A percentile compares a stretch with the other conserved stretches of the same genome.
Conservation (phyloP, 2,888 invertebrate species). For the Yponomeuta malinellus region DNA sequence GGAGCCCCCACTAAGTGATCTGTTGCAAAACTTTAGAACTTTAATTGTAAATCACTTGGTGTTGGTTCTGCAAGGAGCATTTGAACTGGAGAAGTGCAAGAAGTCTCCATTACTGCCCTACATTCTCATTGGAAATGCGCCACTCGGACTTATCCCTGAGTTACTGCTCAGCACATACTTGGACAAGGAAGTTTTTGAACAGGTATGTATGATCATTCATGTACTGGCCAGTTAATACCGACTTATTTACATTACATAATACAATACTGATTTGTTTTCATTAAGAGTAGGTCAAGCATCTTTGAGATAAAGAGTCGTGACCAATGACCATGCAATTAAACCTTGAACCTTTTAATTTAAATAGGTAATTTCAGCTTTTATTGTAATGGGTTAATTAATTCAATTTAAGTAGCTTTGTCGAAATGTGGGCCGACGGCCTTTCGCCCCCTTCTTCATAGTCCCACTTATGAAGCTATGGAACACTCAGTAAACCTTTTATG, state of each 20-base stretch:
- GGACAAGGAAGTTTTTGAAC: slow-evolving; percentile 76
- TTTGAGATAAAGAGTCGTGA: neutral
- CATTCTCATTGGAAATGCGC: slow-evolving; percentile 81
- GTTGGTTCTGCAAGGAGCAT: slow-evolving; percentile 73
- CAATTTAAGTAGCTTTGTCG: too few species aligned
- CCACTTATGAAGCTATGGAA: too few species aligned
- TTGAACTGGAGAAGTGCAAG: slow-evolving; percentile 67
- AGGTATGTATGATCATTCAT: slow-evolving; percentile 47
- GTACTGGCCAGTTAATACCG: neutral
- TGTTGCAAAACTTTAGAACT: slow-evolving; percentile 75
- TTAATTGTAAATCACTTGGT: slow-evolving; percentile 75
- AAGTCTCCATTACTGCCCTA: slow-evolving; percentile 81
- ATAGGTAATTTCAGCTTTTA: neutral
- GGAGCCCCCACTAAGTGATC: slow-evolving; percentile 81
- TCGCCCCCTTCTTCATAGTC: too few species aligned
- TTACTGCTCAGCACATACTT: slow-evolving; percentile 78
- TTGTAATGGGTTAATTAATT: neutral
- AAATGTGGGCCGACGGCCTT: too few species aligned
- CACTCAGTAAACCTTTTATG: too few species aligned
- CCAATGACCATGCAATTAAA: neutral
- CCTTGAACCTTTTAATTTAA: neutral
- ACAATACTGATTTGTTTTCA: neutral
- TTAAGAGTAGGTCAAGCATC: neutral
- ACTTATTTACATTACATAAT: neutral
- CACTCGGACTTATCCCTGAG: slow-evolving; percentile 83